These are phyloP conservation scores for Xestia ashworthii DNA, from an alignment of 2,888 invertebrate species.

Conservation along the genomic window DNA sequence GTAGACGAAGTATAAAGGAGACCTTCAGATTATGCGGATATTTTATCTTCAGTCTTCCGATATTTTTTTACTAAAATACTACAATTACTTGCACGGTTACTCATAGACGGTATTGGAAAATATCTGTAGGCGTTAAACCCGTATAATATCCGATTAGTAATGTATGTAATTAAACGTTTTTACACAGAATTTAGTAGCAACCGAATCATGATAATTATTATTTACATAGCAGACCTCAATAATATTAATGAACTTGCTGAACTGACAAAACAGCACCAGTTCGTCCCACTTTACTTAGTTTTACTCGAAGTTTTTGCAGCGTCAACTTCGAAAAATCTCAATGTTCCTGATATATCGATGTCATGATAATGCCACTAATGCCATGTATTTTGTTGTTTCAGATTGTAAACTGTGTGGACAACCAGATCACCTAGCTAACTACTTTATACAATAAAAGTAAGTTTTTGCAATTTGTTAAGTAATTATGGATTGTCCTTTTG, in stretches of 20 bases:
- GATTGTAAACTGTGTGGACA: conserved; percentile 66
- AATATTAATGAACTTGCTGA: conserved; percentile 8
- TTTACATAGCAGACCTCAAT: neutral
- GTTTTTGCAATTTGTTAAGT: conserved; percentile 45
- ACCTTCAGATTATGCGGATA: conserved; percentile 17
- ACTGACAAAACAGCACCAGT: conserved; percentile 3
- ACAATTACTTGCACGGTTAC: conserved; percentile 17
- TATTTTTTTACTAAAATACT: conserved; percentile 10
- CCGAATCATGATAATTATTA: conserved; percentile 15
- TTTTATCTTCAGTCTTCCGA: conserved; percentile 1
- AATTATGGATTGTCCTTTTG: neutral
- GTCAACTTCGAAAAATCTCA: neutral
- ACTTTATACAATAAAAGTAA: conserved; percentile 72
- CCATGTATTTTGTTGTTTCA: conserved; percentile 66
- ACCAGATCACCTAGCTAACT: conserved; percentile 59
- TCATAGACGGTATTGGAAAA: neutral
- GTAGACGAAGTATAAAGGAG: conserved; percentile 28
- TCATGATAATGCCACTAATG: conserved; percentile 42
- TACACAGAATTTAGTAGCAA: neutral
- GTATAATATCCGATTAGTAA: conserved; percentile 9
- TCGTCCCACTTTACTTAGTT: conserved; percentile 1
- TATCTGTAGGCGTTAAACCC: conserved; percentile 5
- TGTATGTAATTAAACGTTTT: conserved; percentile 19
- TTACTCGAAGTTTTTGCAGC: neutral
- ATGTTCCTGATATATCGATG: conserved; percentile 1